A percentile compares a stretch with the other conserved stretches of the same genome.
These are phyloP conservation scores for Holothuria leucospilota DNA, from an alignment of 53 echinoderm and acorn worm genomes.

Conservation along the genomic window DNA sequence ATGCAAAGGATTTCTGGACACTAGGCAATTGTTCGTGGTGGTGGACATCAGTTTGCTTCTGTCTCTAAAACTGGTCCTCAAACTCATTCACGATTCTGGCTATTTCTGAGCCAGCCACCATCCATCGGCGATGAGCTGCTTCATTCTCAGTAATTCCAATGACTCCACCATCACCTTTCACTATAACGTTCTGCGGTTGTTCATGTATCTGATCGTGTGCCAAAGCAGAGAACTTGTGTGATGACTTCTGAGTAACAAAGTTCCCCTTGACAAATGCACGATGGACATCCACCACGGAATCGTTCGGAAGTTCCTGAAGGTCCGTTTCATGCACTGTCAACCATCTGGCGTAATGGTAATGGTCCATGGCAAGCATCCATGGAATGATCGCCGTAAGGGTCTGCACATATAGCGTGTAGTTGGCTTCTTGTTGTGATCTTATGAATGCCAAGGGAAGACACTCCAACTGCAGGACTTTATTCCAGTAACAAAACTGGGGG, in stretches of 20 bases:
- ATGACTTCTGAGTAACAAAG: slow-evolving; percentile 50
- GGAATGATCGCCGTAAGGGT: no score
- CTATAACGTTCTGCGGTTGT: slow-evolving; percentile 40
- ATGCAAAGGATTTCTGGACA: no score
- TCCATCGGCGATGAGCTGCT: slow-evolving; percentile 56
- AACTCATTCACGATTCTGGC: no score
- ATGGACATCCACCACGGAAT: not conserved
- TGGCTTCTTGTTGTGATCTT: no score
- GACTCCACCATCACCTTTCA: slow-evolving; percentile 61
- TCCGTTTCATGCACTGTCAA: slow-evolving; percentile 47
- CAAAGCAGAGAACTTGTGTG: slow-evolving; percentile 36
- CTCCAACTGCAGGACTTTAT: no score
- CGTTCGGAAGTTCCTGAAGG: slow-evolving; percentile 5
- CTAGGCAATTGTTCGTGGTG: no score
- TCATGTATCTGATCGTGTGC: slow-evolving; percentile 46
- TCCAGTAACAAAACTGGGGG: no score
- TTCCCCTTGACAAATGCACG: slow-evolving; percentile 23
- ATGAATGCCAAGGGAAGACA: no score
- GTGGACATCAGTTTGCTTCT: no score
- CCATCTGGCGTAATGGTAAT: slow-evolving; percentile 56
- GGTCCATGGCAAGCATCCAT: slow-evolving; percentile 50
- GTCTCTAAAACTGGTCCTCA: no score
- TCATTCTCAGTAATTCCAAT: no score
- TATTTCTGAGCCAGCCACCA: slow-evolving; percentile 56
- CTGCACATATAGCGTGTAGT: no score